Percentiles rank a stretch among this genome's conserved stretches.
These are phyloP conservation scores for Euthynnus affinis DNA, from an alignment of 2,797 vertebrate genomes.

Conservation along the genomic window DNA sequence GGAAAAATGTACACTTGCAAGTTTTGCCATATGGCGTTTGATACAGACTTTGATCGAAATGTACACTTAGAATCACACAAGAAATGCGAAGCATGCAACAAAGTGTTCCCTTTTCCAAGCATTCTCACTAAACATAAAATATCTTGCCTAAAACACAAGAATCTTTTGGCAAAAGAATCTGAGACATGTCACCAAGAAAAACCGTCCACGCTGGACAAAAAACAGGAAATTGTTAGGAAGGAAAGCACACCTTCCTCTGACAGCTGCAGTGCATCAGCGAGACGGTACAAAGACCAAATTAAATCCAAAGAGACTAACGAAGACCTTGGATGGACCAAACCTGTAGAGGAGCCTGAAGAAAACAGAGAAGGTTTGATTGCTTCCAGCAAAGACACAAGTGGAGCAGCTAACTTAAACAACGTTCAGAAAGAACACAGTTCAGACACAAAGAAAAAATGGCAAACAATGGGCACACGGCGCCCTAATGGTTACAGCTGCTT, in stretches of 20 bases:
- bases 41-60: slow-evolving; percentile 30
- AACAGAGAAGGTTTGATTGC: not conserved
- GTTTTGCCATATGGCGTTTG: slow-evolving; percentile 58
- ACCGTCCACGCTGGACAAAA: not conserved
- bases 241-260: not conserved
- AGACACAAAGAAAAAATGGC: not conserved
- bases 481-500: slow-evolving; percentile 14
- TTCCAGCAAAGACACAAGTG: not conserved
- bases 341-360: slow-evolving; percentile 45
- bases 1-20: slow-evolving; percentile 29
- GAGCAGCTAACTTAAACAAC: not conserved
- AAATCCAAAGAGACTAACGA: not conserved
- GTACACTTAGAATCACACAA: slow-evolving; percentile 58
- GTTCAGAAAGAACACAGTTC: rapidly evolving
- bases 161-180: too few relatives aligned
- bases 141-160: slow-evolving; percentile 36
- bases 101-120: slow-evolving; percentile 37
- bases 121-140: not conserved
- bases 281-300: slow-evolving; percentile 9
- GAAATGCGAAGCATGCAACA: slow-evolving; percentile 64
- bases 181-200: not conserved
- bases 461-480: slow-evolving; percentile 26
- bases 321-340: slow-evolving; percentile 50
- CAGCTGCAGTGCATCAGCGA: not conserved
- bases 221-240: not conserved